Percentiles rank a stretch among this genome's conserved stretches.
These are phyloP conservation scores for Oreonectes daqikongensis DNA, from an alignment of 2,797 vertebrate genomes.

Conservation along the genomic window DNA sequence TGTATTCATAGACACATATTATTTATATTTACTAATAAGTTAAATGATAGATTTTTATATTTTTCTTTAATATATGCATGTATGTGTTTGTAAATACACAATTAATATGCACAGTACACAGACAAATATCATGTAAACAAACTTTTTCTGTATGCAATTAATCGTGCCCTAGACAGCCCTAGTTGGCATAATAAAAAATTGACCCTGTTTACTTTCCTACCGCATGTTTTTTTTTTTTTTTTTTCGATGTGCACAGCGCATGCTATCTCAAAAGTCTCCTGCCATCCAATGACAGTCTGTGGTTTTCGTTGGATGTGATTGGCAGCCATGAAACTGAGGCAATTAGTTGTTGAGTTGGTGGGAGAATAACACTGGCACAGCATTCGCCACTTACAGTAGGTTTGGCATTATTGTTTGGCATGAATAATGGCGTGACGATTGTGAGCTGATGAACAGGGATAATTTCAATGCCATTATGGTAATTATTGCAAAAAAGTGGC, in stretches of 20 bases:
- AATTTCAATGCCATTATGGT: constrained; percentile 66
- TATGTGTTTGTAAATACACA: too few relatives aligned
- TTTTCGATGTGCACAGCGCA: too few relatives aligned
- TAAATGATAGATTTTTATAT: too few relatives aligned
- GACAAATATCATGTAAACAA: too few relatives aligned
- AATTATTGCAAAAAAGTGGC: constrained; percentile 65
- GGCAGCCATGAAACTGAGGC: constrained; percentile 19
- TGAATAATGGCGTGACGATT: constrained; percentile 60
- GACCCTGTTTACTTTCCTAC: too few relatives aligned
- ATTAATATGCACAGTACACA: too few relatives aligned
- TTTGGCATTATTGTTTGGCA: constrained; percentile 25
- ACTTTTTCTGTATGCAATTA: too few relatives aligned
- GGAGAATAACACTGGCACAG: constrained; percentile 11
- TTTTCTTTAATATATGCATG: too few relatives aligned
- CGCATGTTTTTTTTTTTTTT: background rate
- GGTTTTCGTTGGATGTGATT: constrained; percentile 22
- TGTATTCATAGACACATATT: too few relatives aligned
- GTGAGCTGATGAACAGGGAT: constrained; percentile 65
- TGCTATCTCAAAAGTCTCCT: background rate
- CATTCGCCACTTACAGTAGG: constrained; percentile 37
- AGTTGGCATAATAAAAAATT: too few relatives aligned
- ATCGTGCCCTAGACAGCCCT: too few relatives aligned
- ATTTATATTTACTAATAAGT: too few relatives aligned
- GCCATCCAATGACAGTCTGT: background rate
- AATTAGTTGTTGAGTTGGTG: constrained; percentile 26